Conservation (phyloP, 2,888 invertebrate species). For the Drosophila colorata region DNA sequence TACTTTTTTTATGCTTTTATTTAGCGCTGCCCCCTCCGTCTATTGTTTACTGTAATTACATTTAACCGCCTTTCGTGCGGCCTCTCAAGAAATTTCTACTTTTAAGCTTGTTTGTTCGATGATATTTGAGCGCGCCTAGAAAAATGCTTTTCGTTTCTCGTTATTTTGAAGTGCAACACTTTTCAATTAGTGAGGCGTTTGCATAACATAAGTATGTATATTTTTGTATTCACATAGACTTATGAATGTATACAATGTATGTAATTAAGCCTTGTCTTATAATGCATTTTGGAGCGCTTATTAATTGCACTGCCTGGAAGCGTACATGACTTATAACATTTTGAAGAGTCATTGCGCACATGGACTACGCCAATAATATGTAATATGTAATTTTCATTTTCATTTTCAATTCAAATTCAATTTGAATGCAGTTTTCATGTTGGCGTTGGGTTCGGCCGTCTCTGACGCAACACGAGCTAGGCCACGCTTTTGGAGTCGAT, state of each 20-base stretch:
- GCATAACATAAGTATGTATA: conserved; percentile 53
- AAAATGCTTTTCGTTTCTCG: conserved; percentile 12
- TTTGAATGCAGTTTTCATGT: conserved; percentile 68
- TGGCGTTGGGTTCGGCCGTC: conserved; percentile 71
- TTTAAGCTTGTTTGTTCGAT: conserved; percentile 65
- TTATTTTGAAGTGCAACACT: conserved; percentile 37
- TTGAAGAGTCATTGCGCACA: conserved; percentile 71
- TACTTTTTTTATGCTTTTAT: conserved; percentile 28
- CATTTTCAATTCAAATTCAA: conserved; percentile 60
- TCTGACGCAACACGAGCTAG: conserved; percentile 53
- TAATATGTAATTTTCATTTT: conserved; percentile 59
- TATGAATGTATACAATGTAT: conserved; percentile 2
- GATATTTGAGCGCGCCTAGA: conserved; percentile 27
- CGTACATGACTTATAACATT: conserved; percentile 65
- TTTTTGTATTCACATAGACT: not conserved
- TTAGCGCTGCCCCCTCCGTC: conserved; percentile 14
- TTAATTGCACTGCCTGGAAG: conserved; percentile 58
- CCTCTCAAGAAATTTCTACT: conserved; percentile 59
- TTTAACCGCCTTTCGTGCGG: conserved; percentile 40
- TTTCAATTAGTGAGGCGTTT: conserved; percentile 67
- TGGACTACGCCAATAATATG: conserved; percentile 64
- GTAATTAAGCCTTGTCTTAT: conserved; percentile 48
- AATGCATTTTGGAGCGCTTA: conserved; percentile 68
- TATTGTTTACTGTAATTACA: conserved; percentile 36
- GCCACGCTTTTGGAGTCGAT: conserved; percentile 25